Evolutionary conservation across 1,140 invertebrate species (phyloP).

Genomic region (Procambarus virginalis): DNA sequence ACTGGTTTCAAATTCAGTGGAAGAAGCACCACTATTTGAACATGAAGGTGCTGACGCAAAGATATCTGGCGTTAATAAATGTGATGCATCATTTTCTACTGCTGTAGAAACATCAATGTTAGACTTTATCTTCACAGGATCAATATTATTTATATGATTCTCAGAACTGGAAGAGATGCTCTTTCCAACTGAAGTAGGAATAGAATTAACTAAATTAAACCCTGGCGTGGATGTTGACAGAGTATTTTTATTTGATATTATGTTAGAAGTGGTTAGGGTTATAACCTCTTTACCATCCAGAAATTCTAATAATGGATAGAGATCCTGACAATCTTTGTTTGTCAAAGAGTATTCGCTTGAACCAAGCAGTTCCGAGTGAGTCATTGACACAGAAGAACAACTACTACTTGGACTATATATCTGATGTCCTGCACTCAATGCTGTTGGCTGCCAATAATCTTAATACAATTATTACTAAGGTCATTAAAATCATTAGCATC

Average conservation of each 20-base stretch:
- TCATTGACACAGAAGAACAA: conserved; percentile 13
- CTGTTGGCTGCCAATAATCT: neutral
- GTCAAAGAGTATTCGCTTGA: neutral
- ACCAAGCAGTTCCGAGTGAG: neutral
- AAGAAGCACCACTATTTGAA: conserved; percentile 2
- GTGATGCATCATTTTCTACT: neutral
- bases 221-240: conserved; percentile 16
- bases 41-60: conserved; percentile 15
- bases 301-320: conserved; percentile 44
- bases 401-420: conserved; percentile 26
- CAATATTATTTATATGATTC: neutral
- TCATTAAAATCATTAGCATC: conserved; percentile 31
- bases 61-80: conserved; percentile 22
- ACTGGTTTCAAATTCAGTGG: neutral
- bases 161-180: neutral
- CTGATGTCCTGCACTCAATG: neutral
- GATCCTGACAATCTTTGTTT: conserved; percentile 1
- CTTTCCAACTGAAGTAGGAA: neutral
- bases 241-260: neutral
- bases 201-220: conserved; percentile 16
- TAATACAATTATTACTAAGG: conserved; percentile 7
- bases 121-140: neutral
- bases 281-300: conserved; percentile 58
- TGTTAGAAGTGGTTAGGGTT: conserved; percentile 46
- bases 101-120: neutral